These are phyloP conservation scores for Macaria liturata DNA, from an alignment of 2,888 invertebrate genomes.

Conservation along the genomic window DNA sequence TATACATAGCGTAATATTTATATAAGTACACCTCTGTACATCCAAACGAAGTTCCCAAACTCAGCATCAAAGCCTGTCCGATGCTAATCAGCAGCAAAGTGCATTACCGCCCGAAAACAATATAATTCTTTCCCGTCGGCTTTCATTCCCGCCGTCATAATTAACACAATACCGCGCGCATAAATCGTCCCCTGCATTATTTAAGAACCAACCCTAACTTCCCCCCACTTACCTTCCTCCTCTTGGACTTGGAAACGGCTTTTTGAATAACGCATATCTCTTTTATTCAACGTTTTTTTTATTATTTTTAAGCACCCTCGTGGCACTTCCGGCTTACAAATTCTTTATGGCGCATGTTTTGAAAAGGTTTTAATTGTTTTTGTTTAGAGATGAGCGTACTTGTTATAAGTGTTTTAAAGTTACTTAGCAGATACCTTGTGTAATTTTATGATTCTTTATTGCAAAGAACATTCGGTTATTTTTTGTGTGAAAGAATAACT, in stretches of 20 bases:
- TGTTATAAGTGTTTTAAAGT: background rate
- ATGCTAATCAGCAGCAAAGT: background rate
- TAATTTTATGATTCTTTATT: too few species aligned
- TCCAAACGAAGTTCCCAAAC: too few species aligned
- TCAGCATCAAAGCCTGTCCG: too few species aligned
- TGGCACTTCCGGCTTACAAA: constrained; percentile 31
- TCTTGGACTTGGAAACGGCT: constrained; percentile 28
- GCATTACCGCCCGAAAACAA: constrained; percentile 18
- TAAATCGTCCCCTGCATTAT: constrained; percentile 38
- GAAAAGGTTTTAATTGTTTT: constrained; percentile 18
- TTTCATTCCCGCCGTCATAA: constrained; percentile 18
- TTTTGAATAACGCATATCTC: constrained; percentile 32
- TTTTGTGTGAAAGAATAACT: too few species aligned
- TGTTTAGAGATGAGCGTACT: constrained; percentile 3
- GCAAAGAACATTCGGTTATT: too few species aligned
- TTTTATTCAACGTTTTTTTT: constrained; percentile 34
- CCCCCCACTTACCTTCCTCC: constrained; percentile 12
- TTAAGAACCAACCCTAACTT: constrained; percentile 30
- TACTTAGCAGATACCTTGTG: background rate
- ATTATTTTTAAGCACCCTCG: constrained; percentile 32
- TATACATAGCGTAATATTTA: too few species aligned
- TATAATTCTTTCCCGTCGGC: constrained; percentile 16
- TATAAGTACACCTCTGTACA: too few species aligned
- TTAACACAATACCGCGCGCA: constrained; percentile 35
- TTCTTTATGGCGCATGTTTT: constrained; percentile 27